phyloP scores from a whole-genome alignment of 2,113 vertebrate genomes.

The Scatophagus argus region DNA sequence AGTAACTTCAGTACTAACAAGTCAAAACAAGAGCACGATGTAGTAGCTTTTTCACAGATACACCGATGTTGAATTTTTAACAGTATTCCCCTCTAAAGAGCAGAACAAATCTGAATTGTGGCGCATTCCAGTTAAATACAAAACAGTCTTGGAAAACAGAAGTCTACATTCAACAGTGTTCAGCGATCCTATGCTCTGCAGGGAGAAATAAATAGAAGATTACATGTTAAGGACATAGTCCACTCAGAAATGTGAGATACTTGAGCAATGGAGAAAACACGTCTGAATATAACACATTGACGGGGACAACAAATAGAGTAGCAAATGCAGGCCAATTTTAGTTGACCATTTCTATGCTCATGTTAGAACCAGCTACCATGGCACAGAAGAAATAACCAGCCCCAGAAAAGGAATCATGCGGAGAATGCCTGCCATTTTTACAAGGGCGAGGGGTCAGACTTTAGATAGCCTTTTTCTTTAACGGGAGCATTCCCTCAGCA shows the following conservation, averaged over 20 bases:
- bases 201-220: conserved; percentile 68
- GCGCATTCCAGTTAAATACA: conserved; percentile 78
- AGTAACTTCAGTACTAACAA: not conserved
- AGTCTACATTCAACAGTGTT: conserved; percentile 64
- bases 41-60: conserved; percentile 24
- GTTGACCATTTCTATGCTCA: conserved; percentile 47
- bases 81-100: conserved; percentile 25
- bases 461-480: conserved; percentile 82
- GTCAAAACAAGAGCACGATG: conserved; percentile 11
- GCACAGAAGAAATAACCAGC: conserved; percentile 66
- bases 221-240: conserved; percentile 48
- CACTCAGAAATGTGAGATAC: conserved; percentile 67
- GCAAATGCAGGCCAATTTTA: conserved; percentile 74
- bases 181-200: conserved; percentile 54
- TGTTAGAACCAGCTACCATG: conserved; percentile 74
- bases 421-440: conserved; percentile 78
- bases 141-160: conserved; percentile 55
- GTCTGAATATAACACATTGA: conserved; percentile 61
- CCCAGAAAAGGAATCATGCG: conserved; percentile 67
- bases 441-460: conserved; percentile 80
- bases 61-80: not conserved
- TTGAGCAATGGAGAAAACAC: conserved; percentile 56
- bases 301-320: conserved; percentile 62
- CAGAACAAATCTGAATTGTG: conserved; percentile 35
- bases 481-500: conserved; percentile 78